Base-by-base conservation (phyloP, 1,140 invertebrate species). In the Sminthurides bifidus region DNA sequence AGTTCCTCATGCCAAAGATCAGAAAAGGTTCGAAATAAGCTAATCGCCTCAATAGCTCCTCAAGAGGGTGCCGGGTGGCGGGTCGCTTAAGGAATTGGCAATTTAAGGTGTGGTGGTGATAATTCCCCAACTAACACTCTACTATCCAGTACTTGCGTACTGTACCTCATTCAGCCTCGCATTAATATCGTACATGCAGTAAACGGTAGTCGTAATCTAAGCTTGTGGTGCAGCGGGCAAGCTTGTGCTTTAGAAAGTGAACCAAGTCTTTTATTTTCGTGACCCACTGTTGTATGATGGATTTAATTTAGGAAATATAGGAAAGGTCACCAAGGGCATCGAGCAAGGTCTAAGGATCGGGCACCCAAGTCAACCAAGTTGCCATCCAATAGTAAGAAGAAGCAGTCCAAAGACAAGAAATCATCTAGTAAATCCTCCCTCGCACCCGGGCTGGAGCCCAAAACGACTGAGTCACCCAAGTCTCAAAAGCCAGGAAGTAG, bases 1-100 rank as follows among this genome's bases (percentile, higher is more conserved):
- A 31, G 54, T 63, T 44, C 61, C 61, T 17, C 31, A 59, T 52
- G 61, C 57, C 27, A 59, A 55, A 33, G 38, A 30, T 17, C 37
- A 50, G 12, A 63, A 63, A 41, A 61, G 60, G 60, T 61, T 55
- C 38, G 38, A 49, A 27, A 33, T n/a, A 33, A 4, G 24, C 8
- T 43, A 43, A 43, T 14, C n/a, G n/a, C n/a, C n/a, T 23, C 38
- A 43, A 19, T 53, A 24, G 37, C n/a, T 14, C 37, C 12, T 19
- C 5, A 17, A 8, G 6, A 6, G 10, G 26, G 49, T 35, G n/a
- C 17, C n/a, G 23, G 49, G 49, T 51, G 19, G 26, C n/a, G 17
- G 49, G 27, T 24, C 19, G 33, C 37, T 53, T 53, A 12, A 23
- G 26, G 24, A n/a, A 35, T 12, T 26, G 46, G n/a, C 12, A 29